These are phyloP conservation scores for Xiphophorus couchianus DNA, from an alignment of 2,113 vertebrate species.

Conservation along the genomic window DNA sequence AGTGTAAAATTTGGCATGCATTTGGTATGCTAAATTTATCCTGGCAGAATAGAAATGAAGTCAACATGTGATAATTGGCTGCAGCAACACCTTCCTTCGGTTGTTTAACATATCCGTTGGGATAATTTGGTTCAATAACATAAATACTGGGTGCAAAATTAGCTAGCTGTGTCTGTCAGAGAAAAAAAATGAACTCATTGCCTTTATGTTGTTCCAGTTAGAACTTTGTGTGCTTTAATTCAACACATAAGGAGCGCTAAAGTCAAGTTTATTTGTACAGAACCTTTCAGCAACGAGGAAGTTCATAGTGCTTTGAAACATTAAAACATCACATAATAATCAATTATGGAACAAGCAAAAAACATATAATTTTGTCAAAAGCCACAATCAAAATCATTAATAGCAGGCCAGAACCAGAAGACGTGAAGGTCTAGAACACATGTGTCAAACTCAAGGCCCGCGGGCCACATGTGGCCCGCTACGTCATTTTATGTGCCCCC, in stretches of 20 bases:
- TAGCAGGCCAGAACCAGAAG: too few species aligned
- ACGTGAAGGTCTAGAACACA: too few species aligned
- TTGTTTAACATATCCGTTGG: constrained; percentile 38
- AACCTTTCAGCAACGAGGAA: too few species aligned
- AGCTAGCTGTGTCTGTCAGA: constrained; percentile 21
- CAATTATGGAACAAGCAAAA: too few species aligned
- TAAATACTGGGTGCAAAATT: constrained; percentile 52
- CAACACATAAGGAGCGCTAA: background rate
- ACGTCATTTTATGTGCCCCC: too few species aligned
- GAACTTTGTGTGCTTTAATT: background rate
- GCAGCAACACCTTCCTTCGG: constrained; percentile 16
- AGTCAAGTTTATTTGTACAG: too few species aligned
- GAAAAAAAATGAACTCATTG: constrained; percentile 50
- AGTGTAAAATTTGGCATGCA: background rate
- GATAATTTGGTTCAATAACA: constrained; percentile 49
- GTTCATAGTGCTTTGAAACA: too few species aligned
- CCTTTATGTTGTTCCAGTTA: background rate
- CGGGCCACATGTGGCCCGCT: too few species aligned
- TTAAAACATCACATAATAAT: too few species aligned
- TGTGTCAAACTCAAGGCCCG: too few species aligned
- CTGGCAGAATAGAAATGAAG: constrained; percentile 41
- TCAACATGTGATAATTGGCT: constrained; percentile 43
- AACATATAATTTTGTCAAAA: too few species aligned
- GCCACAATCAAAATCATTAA: too few species aligned
- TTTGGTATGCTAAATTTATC: constrained; percentile 7